Base-by-base conservation (phyloP, 2,888 invertebrate species). In the Cenopis cana region DNA sequence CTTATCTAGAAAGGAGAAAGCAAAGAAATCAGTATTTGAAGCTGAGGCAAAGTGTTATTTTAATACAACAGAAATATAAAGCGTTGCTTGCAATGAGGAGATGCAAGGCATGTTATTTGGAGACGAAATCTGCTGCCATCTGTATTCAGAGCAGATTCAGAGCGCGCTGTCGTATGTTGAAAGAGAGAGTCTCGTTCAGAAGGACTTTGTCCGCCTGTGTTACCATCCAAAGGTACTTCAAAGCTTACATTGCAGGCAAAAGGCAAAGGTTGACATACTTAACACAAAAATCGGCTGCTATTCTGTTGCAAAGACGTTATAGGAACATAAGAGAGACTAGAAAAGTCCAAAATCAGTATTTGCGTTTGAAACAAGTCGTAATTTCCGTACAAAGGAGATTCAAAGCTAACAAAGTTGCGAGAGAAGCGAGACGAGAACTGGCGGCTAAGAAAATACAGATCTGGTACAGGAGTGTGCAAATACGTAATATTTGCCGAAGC, bases 91-190 rank as follows among this genome's bases (percentile, higher is more conserved):
- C 77, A 1, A 90, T 88, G 88, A 85, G 82, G 73, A 77, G 55
- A 17, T 77, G 84, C 4, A 84, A 86, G 73, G 75, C 76, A 0
- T 29, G 57, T 0, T 94, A 88, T 79, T 68, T 84, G 46, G 70
- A 79, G 64, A 74, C 80, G 3, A 80, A 69, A 61, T 73, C 76
- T 75, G 76, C 87, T 54, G 70, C 78, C 18, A 33, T 85, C 2
- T 73, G 73, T 12, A 73, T 90, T 66, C 91, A 90, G 79, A 84
- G 75, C 36, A 86, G 84, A 81, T 95, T 87, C 78, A 90, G 87
- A 81, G 88, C 90, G 12, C 79, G 80, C 52, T 75, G 85, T 29
- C 74, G 84, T 1, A 89, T 90, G 86, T 83, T 85, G 72, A 78
- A 78, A 74, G 83, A 89, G 50, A 86, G 88, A 62, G 74, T 82